Percentiles rank a stretch among this genome's conserved stretches.
Conservation (phyloP, 2,113 vertebrate genomes). For the Petrocephalus zakoni region DNA sequence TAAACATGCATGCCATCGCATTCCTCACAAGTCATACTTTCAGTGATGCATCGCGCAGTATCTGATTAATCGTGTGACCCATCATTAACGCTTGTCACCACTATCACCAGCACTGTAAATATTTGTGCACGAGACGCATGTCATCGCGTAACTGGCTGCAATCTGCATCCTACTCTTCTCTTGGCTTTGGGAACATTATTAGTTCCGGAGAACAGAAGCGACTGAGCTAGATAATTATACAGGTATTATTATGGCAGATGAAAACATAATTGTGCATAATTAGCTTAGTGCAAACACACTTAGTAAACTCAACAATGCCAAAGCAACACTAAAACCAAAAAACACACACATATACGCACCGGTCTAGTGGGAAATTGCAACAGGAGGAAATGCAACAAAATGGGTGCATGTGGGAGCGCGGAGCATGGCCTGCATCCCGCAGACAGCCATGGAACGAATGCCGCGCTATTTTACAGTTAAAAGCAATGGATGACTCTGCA, state of each 20-base stretch:
- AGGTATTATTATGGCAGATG: not conserved
- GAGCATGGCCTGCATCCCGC: not conserved
- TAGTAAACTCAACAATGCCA: not conserved
- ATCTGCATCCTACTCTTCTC: not conserved
- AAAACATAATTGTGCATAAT: constrained; percentile 9
- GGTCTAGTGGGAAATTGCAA: not conserved
- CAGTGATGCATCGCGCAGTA: not conserved
- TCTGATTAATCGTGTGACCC: not conserved
- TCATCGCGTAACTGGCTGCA: not conserved
- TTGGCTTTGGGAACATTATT: not conserved
- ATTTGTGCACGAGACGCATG: not conserved
- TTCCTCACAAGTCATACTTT: not conserved
- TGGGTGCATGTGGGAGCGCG: not conserved
- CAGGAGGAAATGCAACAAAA: not conserved
- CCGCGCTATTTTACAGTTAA: not conserved
- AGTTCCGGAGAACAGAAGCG: not conserved
- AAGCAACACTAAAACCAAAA: not conserved
- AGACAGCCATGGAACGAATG: not conserved
- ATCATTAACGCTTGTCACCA: not conserved
- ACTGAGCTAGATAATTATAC: not conserved
- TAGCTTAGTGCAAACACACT: not conserved
- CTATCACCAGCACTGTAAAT: not conserved
- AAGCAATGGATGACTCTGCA: not conserved
- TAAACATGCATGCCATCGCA: not conserved
- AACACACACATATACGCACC: not conserved